Conservation (phyloP, 2,797 vertebrate genomes). For the Lacerta bilineata region DNA sequence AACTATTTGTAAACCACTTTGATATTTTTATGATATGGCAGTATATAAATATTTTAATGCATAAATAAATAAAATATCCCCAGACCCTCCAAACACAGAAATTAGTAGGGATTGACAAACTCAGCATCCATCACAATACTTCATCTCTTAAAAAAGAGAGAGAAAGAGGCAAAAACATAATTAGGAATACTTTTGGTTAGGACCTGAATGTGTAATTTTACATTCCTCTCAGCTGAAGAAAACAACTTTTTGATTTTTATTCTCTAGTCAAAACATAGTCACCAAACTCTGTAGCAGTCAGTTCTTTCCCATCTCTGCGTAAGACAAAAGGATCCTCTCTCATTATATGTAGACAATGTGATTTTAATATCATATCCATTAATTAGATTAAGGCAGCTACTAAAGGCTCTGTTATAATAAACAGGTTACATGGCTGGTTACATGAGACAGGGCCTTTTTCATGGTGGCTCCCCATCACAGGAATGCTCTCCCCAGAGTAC, state of each 20-base stretch:
- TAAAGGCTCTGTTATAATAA: not conserved
- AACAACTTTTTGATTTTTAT: conserved; percentile 34
- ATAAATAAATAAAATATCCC: not conserved
- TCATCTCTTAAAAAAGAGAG: no score
- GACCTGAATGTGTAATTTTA: conserved; percentile 14
- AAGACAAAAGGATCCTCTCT: conserved; percentile 1
- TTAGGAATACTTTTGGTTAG: no score
- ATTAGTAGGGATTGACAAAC: not conserved
- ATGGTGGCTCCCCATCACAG: not conserved
- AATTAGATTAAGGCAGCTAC: conserved; percentile 20
- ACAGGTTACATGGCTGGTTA: not conserved
- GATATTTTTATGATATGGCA: no score
- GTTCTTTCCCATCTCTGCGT: not conserved
- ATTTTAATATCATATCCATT: conserved; percentile 19
- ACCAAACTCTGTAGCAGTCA: conserved; percentile 13
- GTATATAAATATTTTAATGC: no score
- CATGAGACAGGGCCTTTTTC: not conserved
- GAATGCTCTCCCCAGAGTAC: not conserved
- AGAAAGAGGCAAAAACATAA: no score
- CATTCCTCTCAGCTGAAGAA: conserved; percentile 10
- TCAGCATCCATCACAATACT: not conserved
- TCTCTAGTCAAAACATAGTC: conserved; percentile 14
- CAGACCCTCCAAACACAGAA: not conserved
- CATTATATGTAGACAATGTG: conserved; percentile 13
- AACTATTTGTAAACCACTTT: no score